Percentiles rank a stretch among this genome's conserved stretches.
Conservation (phyloP, 2,113 vertebrate species). For the Lucifuga dentata region DNA sequence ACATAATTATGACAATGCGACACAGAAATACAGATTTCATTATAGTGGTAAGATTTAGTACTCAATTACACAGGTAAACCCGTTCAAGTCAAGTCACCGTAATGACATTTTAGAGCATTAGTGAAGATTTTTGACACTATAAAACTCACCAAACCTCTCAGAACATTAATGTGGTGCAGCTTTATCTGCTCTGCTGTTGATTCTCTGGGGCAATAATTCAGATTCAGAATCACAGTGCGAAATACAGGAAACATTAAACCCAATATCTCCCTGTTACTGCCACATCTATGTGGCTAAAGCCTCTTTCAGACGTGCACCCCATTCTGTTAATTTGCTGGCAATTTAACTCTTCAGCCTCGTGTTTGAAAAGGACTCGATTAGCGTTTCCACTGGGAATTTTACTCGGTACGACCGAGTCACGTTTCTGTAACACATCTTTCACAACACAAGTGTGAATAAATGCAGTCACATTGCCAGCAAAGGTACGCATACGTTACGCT, state of each 20-base stretch:
- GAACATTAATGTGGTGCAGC: constrained; percentile 30
- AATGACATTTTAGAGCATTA: constrained; percentile 51
- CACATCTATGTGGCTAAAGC: constrained; percentile 19
- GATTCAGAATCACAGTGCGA: constrained; percentile 11
- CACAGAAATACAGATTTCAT: constrained; percentile 46
- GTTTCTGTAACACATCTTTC: too few species aligned
- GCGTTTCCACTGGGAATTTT: too few species aligned
- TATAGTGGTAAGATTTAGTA: constrained; percentile 51
- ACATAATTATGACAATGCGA: constrained; percentile 44
- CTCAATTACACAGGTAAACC: constrained; percentile 51
- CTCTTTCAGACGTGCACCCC: too few species aligned
- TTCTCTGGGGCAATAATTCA: too few species aligned
- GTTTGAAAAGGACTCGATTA: too few species aligned
- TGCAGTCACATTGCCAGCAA: too few species aligned
- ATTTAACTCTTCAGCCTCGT: too few species aligned
- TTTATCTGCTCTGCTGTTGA: too few species aligned
- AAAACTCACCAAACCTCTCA: constrained; percentile 34
- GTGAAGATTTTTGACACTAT: constrained; percentile 32
- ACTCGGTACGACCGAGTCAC: too few species aligned
- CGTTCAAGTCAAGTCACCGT: constrained; percentile 62
- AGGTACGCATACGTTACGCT: too few species aligned
- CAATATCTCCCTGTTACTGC: constrained; percentile 33
- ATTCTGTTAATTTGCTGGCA: too few species aligned
- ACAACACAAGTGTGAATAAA: too few species aligned
- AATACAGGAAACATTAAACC: constrained; percentile 20